Evolutionary conservation across 2,113 vertebrate genomes (phyloP), one percentile per base, ranked within the genome.

Genomic region (Muntiacus muntjak): DNA sequence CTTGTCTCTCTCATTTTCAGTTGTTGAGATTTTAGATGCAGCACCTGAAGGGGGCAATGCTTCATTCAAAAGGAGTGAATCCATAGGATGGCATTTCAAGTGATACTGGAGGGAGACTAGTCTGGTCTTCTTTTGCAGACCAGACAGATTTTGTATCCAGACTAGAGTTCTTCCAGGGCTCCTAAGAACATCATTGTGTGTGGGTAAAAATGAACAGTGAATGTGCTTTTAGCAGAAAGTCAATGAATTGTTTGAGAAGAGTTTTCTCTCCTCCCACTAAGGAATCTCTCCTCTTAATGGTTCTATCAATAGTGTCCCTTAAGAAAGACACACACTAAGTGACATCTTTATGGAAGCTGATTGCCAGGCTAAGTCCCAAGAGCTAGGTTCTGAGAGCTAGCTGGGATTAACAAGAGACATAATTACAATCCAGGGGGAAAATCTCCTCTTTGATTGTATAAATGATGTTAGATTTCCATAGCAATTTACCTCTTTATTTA

Each of bases 181-280:
- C 26, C 93, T 91, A 64, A 58, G 89, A 93, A 60, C 26, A 86
- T 79, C 91, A 45, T 15, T 96, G 58, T 78, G 28, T 74, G n/a
- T 40, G 54, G 12, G 16, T 79, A 28, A 55, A 95, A 93, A 95
- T 89, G 76, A 90, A 83, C 52, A 85, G 74, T 14, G 47, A 45
- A 50, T 91, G 45, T 83, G 54, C 52, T 93, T 98, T 97, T 97
- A 96, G 84, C 74, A 97, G 67, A 94, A 94, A n/a, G 25, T 36
- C 43, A 95, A 67, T 84, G 55, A n/a, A 85, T 86, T 92, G 54
- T 78, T 87, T 47, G 76, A 87, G 40, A 86, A 82, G 40, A 81
- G 52, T 93, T 95, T 94, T 47, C 23, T 97, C 62, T 96, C 36
- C 12, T 92, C 60, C 74, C 43, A 84, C 62, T 23, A 92, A 96